A percentile compares a stretch with the other conserved stretches of the same genome.
These are phyloP conservation scores for Clitarchus hookeri DNA, from an alignment of 2,888 invertebrate species.

Conservation along the genomic window DNA sequence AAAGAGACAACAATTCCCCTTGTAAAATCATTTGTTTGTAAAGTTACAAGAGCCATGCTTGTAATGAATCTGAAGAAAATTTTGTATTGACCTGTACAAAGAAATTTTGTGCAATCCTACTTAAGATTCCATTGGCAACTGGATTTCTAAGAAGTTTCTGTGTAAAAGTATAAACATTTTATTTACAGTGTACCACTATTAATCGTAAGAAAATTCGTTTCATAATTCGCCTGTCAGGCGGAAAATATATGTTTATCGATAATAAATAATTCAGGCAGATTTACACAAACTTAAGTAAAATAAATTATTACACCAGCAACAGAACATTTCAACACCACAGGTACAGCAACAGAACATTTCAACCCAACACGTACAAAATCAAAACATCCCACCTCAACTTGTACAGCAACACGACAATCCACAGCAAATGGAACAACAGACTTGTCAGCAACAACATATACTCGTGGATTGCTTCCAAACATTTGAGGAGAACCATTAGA, in stretches of 20 bases:
- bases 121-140: too few species aligned
- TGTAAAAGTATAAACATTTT: too few species aligned
- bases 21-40: neutral
- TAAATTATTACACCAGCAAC: neutral
- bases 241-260: too few species aligned
- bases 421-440: neutral
- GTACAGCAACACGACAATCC: neutral
- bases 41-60: neutral
- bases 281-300: neutral
- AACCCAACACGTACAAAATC: neutral
- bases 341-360: neutral
- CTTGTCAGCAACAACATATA: neutral
- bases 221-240: neutral
- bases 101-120: too few species aligned
- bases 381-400: neutral
- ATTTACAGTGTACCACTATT: too few species aligned
- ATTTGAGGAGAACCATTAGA: neutral
- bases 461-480: neutral
- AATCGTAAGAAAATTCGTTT: neutral
- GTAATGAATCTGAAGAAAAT: neutral
- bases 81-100: neutral
- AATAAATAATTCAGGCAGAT: neutral
- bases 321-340: neutral
- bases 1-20: neutral
- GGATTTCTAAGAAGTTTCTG: too few species aligned